Evolutionary conservation across 2,797 vertebrate genomes (phyloP).

Genomic region (Hylomyscus alleni): DNA sequence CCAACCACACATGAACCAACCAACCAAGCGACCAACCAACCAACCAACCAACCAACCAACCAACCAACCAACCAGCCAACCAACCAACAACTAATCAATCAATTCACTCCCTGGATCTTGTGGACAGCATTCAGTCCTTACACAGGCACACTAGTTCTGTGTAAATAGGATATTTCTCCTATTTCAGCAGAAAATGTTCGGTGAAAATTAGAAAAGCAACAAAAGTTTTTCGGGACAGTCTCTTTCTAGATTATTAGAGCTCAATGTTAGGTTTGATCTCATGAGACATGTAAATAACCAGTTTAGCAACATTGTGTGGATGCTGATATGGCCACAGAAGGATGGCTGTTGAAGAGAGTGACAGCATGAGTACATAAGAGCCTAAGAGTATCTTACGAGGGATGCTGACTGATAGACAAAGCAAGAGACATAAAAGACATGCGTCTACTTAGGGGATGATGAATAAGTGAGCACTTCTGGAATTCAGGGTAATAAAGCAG

Average conservation of each 20-base stretch:
- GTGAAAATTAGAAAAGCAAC: background rate
- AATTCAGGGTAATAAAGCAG: background rate
- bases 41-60: too few relatives aligned
- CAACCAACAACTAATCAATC: background rate
- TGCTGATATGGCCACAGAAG: background rate
- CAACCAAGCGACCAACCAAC: background rate
- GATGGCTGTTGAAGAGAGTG: background rate
- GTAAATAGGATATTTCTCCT: background rate
- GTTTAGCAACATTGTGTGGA: background rate
- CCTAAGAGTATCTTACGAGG: background rate
- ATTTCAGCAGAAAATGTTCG: background rate
- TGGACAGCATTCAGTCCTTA: background rate
- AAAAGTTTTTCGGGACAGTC: background rate
- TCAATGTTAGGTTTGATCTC: background rate
- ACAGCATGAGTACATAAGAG: background rate
- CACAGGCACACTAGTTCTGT: background rate
- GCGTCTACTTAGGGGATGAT: background rate
- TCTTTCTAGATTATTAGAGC: background rate
- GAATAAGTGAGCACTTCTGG: background rate
- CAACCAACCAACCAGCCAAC: background rate
- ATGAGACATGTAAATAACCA: background rate
- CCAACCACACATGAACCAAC: fast-evolving
- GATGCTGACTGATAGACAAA: background rate
- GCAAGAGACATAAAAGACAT: background rate
- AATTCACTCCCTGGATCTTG: background rate